Percentiles rank a stretch among this genome's conserved stretches.
phyloP scores from a whole-genome alignment of 92 coral and sea anemone genomes.

The Virgularia gustaviana region DNA sequence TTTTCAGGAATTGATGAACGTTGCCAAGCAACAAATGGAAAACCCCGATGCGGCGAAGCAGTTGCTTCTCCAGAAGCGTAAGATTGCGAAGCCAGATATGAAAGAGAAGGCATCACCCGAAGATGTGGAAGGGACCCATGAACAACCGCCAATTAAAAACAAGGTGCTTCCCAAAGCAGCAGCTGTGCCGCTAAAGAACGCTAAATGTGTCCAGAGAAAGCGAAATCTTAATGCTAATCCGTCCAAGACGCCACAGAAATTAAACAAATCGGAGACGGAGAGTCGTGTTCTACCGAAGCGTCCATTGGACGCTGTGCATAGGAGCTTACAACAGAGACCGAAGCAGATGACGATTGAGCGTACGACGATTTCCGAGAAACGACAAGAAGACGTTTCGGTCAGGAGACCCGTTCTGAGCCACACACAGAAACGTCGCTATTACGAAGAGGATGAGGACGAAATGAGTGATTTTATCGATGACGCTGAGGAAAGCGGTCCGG shows the following conservation, averaged over 20 bases:
- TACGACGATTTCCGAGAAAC: constrained; percentile 10
- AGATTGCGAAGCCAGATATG: neutral
- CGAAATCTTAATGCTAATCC: neutral
- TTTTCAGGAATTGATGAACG: constrained; percentile 79
- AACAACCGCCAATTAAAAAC: neutral
- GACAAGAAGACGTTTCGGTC: neutral
- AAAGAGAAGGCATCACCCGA: neutral
- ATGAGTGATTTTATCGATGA: constrained; percentile 75
- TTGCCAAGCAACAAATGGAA: constrained; percentile 58
- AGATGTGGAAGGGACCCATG: neutral
- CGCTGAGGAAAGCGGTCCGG: constrained; percentile 62
- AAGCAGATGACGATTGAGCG: constrained; percentile 24
- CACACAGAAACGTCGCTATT: constrained; percentile 9
- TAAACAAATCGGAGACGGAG: neutral
- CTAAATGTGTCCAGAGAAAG: neutral
- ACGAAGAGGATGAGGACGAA: constrained; percentile 51
- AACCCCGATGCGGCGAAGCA: constrained; percentile 29
- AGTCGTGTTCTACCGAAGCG: neutral
- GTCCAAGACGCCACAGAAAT: neutral
- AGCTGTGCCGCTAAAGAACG: neutral
- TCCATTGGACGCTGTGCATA: neutral
- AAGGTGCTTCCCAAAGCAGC: neutral
- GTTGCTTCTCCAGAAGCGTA: too few species aligned
- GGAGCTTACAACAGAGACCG: neutral
- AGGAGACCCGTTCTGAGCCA: neutral